Conservation (phyloP, 37 sponge, comb jelly and placozoan genomes). For the Oopsacas minuta region DNA sequence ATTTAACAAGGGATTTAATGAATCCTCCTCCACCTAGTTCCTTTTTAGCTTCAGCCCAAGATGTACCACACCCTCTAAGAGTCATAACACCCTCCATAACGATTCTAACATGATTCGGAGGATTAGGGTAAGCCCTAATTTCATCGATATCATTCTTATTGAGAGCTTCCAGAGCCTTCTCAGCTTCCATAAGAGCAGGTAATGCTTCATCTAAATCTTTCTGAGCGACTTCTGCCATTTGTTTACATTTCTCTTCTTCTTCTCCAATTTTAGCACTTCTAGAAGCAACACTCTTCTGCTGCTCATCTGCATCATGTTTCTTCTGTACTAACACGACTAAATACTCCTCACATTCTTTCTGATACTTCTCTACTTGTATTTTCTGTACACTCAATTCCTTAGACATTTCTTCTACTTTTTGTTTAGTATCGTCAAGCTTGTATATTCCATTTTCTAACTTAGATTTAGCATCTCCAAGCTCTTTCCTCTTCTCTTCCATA, state of each 20-base stretch:
- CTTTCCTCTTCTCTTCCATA: slow-evolving; percentile 81
- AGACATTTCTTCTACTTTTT: slow-evolving; percentile 91
- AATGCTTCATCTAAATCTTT: slow-evolving; percentile 89
- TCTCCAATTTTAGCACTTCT: slow-evolving; percentile 93
- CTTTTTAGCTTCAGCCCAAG: slow-evolving; percentile 94
- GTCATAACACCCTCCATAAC: slow-evolving; percentile 98
- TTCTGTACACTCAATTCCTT: slow-evolving; percentile 84
- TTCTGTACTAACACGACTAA: slow-evolving; percentile 93
- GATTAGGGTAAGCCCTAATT: slow-evolving; percentile 85
- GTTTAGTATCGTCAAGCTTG: slow-evolving; percentile 86
- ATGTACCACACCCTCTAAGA: slow-evolving; percentile 70
- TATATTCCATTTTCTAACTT: slow-evolving; percentile 84
- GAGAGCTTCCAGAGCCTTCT: slow-evolving; percentile 79
- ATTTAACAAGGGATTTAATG: slow-evolving; percentile 81
- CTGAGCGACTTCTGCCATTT: slow-evolving; percentile 81
- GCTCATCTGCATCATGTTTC: slow-evolving; percentile 93
- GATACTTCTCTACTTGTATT: slow-evolving; percentile 77
- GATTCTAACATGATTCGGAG: slow-evolving; percentile 77
- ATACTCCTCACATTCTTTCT: slow-evolving; percentile 98
- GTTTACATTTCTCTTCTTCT: slow-evolving; percentile 76
- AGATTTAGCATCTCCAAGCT: slow-evolving; percentile 71
- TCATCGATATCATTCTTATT: slow-evolving; percentile 97
- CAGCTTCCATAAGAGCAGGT: slow-evolving; percentile 86
- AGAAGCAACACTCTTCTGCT: slow-evolving; percentile 57
- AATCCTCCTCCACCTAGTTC: slow-evolving; percentile 86